Percentiles rank a stretch among this genome's conserved stretches.
phyloP scores from a whole-genome alignment of 2,888 invertebrate genomes.

The Parnassius glacialis region DNA sequence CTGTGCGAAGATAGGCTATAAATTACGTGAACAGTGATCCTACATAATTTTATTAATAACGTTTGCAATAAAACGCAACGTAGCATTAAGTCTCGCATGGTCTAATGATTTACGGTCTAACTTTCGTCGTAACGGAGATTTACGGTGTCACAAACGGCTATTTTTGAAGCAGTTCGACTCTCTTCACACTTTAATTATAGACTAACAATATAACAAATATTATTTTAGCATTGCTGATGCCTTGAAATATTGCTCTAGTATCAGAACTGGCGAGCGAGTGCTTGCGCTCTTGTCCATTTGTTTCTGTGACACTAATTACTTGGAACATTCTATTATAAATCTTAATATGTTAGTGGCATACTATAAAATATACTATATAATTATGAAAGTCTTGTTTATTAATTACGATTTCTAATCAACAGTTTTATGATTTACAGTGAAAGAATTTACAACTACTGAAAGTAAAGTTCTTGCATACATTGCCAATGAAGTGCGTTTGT shows the following conservation, averaged over 20 bases:
- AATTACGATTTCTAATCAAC: too few relatives aligned
- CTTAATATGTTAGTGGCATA: slow-evolving; percentile 30
- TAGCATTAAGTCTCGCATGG: slow-evolving; percentile 59
- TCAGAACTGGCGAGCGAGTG: slow-evolving; percentile 36
- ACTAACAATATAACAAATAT: slow-evolving; percentile 68
- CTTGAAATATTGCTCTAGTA: slow-evolving; percentile 58
- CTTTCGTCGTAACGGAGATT: slow-evolving; percentile 71
- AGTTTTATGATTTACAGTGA: too few relatives aligned
- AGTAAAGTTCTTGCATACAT: too few relatives aligned
- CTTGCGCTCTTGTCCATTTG: slow-evolving; percentile 34
- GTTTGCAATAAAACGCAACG: slow-evolving; percentile 67
- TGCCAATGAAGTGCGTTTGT: too few relatives aligned
- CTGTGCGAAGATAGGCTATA: slow-evolving; percentile 39
- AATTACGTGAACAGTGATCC: slow-evolving; percentile 51
- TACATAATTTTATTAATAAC: slow-evolving; percentile 62
- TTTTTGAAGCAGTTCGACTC: slow-evolving; percentile 70
- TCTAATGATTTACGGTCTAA: slow-evolving; percentile 67
- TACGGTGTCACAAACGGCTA: slow-evolving; percentile 70
- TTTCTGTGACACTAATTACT: slow-evolving; percentile 35
- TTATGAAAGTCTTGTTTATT: slow-evolving; percentile 26
- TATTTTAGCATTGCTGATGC: slow-evolving; percentile 57
- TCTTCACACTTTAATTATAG: slow-evolving; percentile 75
- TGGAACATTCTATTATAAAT: slow-evolving; percentile 32
- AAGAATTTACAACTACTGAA: too few relatives aligned
- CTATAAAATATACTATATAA: slow-evolving; percentile 19